phyloP scores from a whole-genome alignment of 1,140 invertebrate species.

The Zaprionus ornatus region DNA sequence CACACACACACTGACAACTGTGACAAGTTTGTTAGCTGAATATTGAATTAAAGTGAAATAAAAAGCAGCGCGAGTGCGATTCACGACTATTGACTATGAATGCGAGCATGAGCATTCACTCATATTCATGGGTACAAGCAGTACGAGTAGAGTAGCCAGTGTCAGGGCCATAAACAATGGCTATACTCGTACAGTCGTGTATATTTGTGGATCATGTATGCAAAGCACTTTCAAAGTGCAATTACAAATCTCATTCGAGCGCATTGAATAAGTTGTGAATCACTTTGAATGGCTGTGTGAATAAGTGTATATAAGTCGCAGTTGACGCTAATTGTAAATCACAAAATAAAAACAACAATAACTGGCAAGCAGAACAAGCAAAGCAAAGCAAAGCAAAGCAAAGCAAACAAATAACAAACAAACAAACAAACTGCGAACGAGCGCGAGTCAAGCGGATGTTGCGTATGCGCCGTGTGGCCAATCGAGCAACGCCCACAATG shows the following conservation, averaged over 20 bases:
- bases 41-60: constrained; percentile 58
- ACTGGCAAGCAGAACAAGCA: neutral
- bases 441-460: constrained; percentile 63
- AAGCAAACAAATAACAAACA: constrained; percentile 29
- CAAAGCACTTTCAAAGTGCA: neutral
- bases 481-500: constrained; percentile 53
- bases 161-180: neutral
- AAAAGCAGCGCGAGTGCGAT: neutral
- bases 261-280: constrained; percentile 30
- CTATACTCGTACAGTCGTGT: neutral
- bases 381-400: constrained; percentile 15
- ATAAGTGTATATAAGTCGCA: constrained; percentile 11
- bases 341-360: constrained; percentile 8
- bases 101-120: neutral
- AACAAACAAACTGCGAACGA: constrained; percentile 26
- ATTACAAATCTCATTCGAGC: neutral
- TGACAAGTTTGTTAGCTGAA: constrained; percentile 47
- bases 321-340: constrained; percentile 51
- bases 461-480: constrained; percentile 70
- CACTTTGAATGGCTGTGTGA: constrained; percentile 33
- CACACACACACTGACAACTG: neutral
- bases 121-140: too few species aligned
- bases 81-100: neutral
- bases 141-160: neutral
- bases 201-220: neutral